Evolutionary conservation across 2,797 vertebrate genomes (phyloP).

Genomic region (Glossophaga mutica): DNA sequence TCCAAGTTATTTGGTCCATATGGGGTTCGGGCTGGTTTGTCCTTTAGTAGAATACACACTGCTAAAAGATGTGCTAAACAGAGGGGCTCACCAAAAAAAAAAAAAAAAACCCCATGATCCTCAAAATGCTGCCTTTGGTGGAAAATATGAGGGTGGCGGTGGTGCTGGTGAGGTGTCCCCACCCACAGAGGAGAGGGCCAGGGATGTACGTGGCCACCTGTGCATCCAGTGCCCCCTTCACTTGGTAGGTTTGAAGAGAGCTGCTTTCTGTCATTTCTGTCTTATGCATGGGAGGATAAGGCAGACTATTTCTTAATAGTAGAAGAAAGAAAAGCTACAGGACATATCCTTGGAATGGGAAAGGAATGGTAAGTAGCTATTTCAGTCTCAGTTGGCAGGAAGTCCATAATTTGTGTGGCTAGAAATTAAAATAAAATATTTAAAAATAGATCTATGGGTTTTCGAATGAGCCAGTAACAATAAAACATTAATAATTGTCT

Average conservation of each 20-base stretch:
- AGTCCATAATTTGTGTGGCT: slow-evolving; percentile 60
- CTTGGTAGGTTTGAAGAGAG: neutral
- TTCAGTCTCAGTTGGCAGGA: slow-evolving; percentile 73
- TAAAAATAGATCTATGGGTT: slow-evolving; percentile 61
- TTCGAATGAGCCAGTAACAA: slow-evolving; percentile 68
- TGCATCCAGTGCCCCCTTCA: neutral
- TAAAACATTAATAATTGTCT: slow-evolving; percentile 46
- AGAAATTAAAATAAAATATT: slow-evolving; percentile 74
- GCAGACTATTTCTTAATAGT: slow-evolving; percentile 40
- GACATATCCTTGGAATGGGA: slow-evolving; percentile 40
- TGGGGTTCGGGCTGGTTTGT: neutral
- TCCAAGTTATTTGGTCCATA: neutral
- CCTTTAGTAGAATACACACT: neutral
- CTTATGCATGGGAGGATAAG: neutral
- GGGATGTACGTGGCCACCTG: neutral
- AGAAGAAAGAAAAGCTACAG: slow-evolving; percentile 39
- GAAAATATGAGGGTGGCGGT: neutral
- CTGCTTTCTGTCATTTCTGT: neutral
- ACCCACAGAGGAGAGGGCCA: neutral
- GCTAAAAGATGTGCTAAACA: neutral
- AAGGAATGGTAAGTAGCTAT: slow-evolving; percentile 68
- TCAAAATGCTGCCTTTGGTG: neutral
- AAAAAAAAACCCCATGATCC: too few species aligned
- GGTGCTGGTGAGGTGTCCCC: neutral
- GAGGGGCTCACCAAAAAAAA: neutral